phyloP scores from a whole-genome alignment of 1,140 invertebrate species.

The Cylas formicarius region DNA sequence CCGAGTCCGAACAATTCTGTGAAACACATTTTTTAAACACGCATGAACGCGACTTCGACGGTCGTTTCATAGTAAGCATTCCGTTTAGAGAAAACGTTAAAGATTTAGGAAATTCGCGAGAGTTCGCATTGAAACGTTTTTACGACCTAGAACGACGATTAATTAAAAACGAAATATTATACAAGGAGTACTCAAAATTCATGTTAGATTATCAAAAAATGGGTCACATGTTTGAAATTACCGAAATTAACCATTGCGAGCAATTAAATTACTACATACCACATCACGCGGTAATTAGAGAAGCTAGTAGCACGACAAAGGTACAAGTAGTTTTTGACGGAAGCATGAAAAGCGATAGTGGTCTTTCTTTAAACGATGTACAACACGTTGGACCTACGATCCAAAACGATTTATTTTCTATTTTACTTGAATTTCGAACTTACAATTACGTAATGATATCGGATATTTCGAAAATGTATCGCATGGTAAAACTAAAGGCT shows the following conservation, averaged over 20 bases:
- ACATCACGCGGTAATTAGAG: conserved; percentile 36
- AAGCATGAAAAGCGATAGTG: conserved; percentile 20
- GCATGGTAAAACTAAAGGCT: too few relatives aligned
- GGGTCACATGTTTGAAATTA: conserved; percentile 4
- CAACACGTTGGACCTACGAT: conserved; percentile 34
- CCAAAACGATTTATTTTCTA: conserved; percentile 36
- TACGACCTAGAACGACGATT: too few relatives aligned
- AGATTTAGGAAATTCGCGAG: too few relatives aligned
- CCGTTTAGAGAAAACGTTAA: too few relatives aligned
- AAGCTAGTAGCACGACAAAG: conserved; percentile 32
- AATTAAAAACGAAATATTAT: too few relatives aligned
- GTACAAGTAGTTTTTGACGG: conserved; percentile 33
- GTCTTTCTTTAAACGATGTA: conserved; percentile 34
- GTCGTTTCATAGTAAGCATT: too few relatives aligned
- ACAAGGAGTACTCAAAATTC: conserved; percentile 7
- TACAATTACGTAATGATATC: conserved; percentile 28
- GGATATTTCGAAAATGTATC: too few relatives aligned
- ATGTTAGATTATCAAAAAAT: conserved; percentile 4
- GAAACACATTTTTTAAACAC: too few relatives aligned
- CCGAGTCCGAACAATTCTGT: too few relatives aligned
- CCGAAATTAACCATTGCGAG: background rate
- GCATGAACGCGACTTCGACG: too few relatives aligned
- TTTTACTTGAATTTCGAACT: conserved; percentile 35
- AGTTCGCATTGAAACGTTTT: too few relatives aligned
- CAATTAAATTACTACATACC: conserved; percentile 18